A percentile compares a stretch with the other conserved stretches of the same genome.
Conservation (phyloP, 1,140 invertebrate genomes). For the Tetragnatha versicolor region DNA sequence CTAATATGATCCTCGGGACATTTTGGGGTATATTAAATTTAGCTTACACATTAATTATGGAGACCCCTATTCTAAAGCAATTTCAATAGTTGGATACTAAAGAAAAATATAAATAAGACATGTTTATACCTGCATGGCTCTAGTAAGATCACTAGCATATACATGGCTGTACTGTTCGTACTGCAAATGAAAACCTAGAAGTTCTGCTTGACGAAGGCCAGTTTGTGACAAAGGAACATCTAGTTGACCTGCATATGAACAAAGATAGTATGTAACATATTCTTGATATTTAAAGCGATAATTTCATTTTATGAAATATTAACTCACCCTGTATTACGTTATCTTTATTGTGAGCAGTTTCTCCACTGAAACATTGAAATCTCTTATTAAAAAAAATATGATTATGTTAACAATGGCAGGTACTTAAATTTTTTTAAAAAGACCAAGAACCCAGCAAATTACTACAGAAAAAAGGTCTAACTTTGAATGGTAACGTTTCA, state of each 20-base stretch:
- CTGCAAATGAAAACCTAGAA: slow-evolving; percentile 61
- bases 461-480: neutral
- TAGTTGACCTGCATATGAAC: slow-evolving; percentile 60
- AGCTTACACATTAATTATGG: too few species aligned
- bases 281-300: neutral
- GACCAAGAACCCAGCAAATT: too few species aligned
- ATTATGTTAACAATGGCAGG: too few species aligned
- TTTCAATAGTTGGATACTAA: too few species aligned
- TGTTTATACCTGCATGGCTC: slow-evolving; percentile 61
- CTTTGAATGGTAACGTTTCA: neutral
- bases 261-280: neutral
- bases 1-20: too few species aligned
- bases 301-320: neutral
- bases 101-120: too few species aligned
- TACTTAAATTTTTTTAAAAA: too few species aligned
- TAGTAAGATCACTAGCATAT: slow-evolving; percentile 62
- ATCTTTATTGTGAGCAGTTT: slow-evolving; percentile 63
- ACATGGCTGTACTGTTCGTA: slow-evolving; percentile 63
- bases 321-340: slow-evolving; percentile 63
- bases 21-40: too few species aligned
- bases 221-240: slow-evolving; percentile 62
- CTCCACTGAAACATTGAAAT: slow-evolving; percentile 61
- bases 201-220: slow-evolving; percentile 61
- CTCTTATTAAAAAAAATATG: neutral
- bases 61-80: too few species aligned